A percentile compares a stretch with the other conserved stretches of the same genome.
phyloP scores from a whole-genome alignment of 2,113 vertebrate genomes.

The Datnioides undecimradiatus region DNA sequence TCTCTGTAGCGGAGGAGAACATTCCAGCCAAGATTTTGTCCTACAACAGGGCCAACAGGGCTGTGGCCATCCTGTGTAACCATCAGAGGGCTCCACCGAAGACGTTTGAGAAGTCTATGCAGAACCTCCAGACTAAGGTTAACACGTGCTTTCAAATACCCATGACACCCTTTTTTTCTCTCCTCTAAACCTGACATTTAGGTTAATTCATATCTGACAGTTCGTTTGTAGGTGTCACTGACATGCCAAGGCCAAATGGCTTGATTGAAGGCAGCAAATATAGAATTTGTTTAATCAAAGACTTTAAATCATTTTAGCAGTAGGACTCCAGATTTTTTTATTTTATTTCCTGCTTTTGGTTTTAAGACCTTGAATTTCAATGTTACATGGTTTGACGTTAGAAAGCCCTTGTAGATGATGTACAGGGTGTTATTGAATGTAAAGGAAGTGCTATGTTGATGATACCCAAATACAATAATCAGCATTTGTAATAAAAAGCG shows the following conservation, averaged over 20 bases:
- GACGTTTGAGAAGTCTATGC: conserved; percentile 99
- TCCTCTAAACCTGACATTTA: neutral
- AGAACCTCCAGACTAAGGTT: conserved; percentile 96
- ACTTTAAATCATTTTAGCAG: neutral
- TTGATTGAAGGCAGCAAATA: neutral
- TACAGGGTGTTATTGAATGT: neutral
- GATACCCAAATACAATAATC: neutral
- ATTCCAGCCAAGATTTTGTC: conserved; percentile 97
- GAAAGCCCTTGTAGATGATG: neutral
- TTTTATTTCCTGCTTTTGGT: neutral
- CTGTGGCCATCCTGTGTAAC: conserved; percentile 98
- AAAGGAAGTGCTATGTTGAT: neutral
- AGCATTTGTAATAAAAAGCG: neutral
- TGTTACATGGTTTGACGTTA: neutral
- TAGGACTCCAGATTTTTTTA: neutral
- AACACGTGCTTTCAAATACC: neutral
- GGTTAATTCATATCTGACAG: neutral
- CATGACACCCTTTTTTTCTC: neutral
- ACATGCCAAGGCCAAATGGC: neutral
- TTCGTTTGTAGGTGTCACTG: neutral
- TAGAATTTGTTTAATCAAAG: neutral
- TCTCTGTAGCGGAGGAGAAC: conserved; percentile 90
- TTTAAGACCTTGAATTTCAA: neutral
- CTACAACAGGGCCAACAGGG: conserved; percentile 98
- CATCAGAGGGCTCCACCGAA: conserved; percentile 98